phyloP scores from a whole-genome alignment of 2,888 invertebrate species.

The Spodoptera picta region DNA sequence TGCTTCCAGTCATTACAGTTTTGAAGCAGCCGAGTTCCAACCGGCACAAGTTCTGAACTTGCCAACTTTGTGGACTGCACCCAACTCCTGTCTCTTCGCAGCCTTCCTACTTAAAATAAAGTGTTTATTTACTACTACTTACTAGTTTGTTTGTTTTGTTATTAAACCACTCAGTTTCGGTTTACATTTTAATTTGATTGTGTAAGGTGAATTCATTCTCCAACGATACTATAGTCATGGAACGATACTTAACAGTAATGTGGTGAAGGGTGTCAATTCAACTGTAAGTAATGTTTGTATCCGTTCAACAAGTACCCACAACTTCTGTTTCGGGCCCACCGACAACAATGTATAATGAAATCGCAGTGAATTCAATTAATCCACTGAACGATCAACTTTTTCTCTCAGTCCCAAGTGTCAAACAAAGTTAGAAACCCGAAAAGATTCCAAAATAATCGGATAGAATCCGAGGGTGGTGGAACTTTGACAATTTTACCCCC shows the following conservation, averaged over 20 bases:
- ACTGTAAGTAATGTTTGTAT: slow-evolving; percentile 50
- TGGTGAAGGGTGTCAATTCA: slow-evolving; percentile 48
- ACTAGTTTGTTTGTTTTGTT: slow-evolving; percentile 44
- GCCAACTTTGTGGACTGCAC: slow-evolving; percentile 72
- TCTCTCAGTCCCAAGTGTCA: slow-evolving; percentile 64
- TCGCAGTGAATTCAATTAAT: slow-evolving; percentile 62
- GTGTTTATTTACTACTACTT: slow-evolving; percentile 65
- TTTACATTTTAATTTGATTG: slow-evolving; percentile 37
- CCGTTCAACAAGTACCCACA: slow-evolving; percentile 47
- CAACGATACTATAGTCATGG: slow-evolving; percentile 35
- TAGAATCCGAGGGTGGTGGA: slow-evolving; percentile 71
- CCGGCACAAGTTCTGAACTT: slow-evolving; percentile 70
- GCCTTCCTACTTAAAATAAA: slow-evolving; percentile 66
- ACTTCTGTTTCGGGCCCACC: slow-evolving; percentile 50
- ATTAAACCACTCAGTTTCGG: slow-evolving; percentile 13
- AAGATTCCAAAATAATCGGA: slow-evolving; percentile 81
- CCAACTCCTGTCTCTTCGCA: slow-evolving; percentile 64
- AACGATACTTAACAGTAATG: slow-evolving; percentile 41
- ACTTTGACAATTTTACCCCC: slow-evolving; percentile 81
- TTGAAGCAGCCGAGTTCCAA: slow-evolving; percentile 73
- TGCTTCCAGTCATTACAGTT: slow-evolving; percentile 79
- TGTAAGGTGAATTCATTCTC: slow-evolving; percentile 28
- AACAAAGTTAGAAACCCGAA: slow-evolving; percentile 73
- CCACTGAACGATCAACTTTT: slow-evolving; percentile 61
- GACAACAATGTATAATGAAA: slow-evolving; percentile 58